Base-by-base conservation (phyloP, 2,888 invertebrate species). In the Hypselothyrea guttata region DNA sequence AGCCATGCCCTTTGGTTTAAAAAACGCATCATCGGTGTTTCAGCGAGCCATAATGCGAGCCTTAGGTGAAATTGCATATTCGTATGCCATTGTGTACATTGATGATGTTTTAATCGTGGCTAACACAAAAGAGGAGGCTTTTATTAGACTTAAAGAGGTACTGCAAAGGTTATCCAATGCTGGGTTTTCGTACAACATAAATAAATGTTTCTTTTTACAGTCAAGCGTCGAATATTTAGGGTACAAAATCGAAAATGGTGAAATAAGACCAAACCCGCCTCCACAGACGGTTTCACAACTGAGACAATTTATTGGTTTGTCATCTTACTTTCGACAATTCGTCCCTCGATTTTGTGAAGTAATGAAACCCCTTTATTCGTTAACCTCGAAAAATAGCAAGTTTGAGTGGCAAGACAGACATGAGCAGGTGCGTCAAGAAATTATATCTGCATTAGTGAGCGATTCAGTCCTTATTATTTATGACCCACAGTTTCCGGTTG, bases 341-440 rank as follows among this genome's bases (percentile, higher is more conserved):
- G 22, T 22, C 16, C 1, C 4, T 15, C 15, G 9, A 16, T 7
- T 28, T 28, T 28, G 5, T 7, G 11, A 18, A 28, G 3, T 7
- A 28, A 28, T 28, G 16, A 45, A 45, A 33, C 45, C 45, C 3
- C 18, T 45, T 11, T 45, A 45, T 18, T 28, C 28, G 12, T 15
- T 47, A 22, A 48, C 38, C 8, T 38, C 30, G 13, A 38, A 54
- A 5, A 54, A 40, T 4, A 54, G 16, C 38, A 13, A 40, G 45
- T 31, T 31, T 28, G 8, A 47, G 18, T 37, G 37, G 37, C 15
- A 11, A 22, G 22, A 33, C 2, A 38, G 27, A 11, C 38, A 45
- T 9, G 40, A 51, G 12, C 27, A 35, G 42, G 35, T 52, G 12
- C 53, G 38, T 7, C 37, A 53, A 45, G 53, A 38, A 37, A 45